phyloP scores from a whole-genome alignment of 2,797 vertebrate species.

The Coreius guichenoti region DNA sequence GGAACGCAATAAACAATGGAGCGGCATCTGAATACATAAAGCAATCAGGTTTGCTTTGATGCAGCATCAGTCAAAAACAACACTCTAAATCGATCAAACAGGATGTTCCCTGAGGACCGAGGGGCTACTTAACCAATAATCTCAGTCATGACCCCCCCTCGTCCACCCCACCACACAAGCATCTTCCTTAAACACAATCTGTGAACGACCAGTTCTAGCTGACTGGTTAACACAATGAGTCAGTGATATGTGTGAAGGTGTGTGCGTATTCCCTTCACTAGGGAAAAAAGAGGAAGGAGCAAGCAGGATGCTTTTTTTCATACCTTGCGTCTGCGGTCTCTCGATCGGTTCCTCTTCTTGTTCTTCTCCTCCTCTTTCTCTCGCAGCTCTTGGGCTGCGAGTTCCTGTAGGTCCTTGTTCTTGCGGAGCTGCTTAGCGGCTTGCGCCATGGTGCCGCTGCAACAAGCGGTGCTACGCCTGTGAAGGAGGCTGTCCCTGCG shows the following conservation, averaged over 20 bases:
- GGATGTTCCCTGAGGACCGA: conserved; percentile 40
- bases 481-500: conserved; percentile 63
- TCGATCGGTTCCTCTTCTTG: conserved; percentile 93
- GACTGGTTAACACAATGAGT: conserved; percentile 42
- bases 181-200: conserved; percentile 41
- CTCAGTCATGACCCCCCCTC: conserved; percentile 27
- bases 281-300: conserved; percentile 19
- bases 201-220: conserved; percentile 30
- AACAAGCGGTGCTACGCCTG: conserved; percentile 65
- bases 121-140: conserved; percentile 58
- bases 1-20: conserved; percentile 50
- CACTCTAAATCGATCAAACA: conserved; percentile 36
- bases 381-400: conserved; percentile 92
- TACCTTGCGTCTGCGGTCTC: conserved; percentile 97
- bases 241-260: conserved; percentile 43
- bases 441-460: conserved; percentile 90
- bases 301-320: conserved; percentile 41
- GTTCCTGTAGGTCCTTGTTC: conserved; percentile 95
- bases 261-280: conserved; percentile 12
- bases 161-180: conserved; percentile 23
- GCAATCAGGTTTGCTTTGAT: conserved; percentile 8
- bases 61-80: conserved; percentile 38
- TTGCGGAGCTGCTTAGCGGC: conserved; percentile 98
- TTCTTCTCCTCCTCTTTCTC: conserved; percentile 96
- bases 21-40: conserved; percentile 50